phyloP scores from a whole-genome alignment of 2,888 invertebrate species.

The Ellobium chinense region DNA sequence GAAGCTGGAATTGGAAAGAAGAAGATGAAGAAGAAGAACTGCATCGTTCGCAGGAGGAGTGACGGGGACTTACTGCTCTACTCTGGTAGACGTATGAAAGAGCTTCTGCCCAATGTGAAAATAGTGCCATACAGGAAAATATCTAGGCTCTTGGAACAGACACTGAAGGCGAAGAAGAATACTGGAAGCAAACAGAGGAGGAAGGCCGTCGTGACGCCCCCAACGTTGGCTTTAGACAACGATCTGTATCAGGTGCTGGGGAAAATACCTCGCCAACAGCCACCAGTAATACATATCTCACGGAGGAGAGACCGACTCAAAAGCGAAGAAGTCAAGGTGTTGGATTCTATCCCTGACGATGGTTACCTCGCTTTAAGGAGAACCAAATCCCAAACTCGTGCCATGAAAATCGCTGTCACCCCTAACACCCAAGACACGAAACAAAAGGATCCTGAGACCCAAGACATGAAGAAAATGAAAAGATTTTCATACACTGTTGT shows the following conservation, averaged over 20 bases:
- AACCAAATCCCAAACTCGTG: background rate
- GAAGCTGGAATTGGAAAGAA: too few relatives aligned
- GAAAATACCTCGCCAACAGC: background rate
- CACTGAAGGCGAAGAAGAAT: background rate
- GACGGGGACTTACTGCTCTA: background rate
- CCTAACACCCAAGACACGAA: background rate
- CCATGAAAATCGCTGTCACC: background rate
- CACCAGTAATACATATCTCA: background rate
- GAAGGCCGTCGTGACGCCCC: constrained; percentile 23
- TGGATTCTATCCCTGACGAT: background rate
- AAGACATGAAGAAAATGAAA: background rate
- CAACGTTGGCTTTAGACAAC: constrained; percentile 22
- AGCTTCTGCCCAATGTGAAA: background rate
- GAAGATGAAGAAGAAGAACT: too few relatives aligned
- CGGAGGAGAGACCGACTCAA: background rate
- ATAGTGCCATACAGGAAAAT: background rate
- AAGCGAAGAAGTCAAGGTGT: background rate
- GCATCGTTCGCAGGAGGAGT: constrained; percentile 4
- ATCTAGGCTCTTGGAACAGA: background rate
- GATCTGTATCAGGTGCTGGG: background rate
- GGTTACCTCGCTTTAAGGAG: background rate
- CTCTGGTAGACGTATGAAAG: background rate
- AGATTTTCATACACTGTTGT: background rate
- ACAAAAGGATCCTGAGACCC: background rate
- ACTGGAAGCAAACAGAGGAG: background rate